Conservation (phyloP, 2,113 vertebrate genomes). For the Saccopteryx bilineata region DNA sequence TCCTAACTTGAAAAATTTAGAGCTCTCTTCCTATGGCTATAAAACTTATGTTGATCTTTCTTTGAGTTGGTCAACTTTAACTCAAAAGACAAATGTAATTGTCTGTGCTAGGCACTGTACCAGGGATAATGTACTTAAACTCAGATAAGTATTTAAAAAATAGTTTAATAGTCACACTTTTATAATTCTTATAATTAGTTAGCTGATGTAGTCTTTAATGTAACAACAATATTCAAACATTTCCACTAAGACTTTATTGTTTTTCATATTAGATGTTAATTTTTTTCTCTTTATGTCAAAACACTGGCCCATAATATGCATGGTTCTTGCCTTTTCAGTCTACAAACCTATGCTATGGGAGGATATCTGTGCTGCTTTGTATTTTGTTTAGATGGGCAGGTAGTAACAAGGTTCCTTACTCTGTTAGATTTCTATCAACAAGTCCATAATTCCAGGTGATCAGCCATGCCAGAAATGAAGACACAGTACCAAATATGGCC, state of each 20-base stretch:
- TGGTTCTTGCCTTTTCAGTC: neutral
- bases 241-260: neutral
- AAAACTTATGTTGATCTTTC: neutral
- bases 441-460: neutral
- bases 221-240: slow-evolving; percentile 23
- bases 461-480: neutral
- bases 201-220: neutral
- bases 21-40: neutral
- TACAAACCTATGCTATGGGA: neutral
- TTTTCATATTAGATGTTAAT: slow-evolving; percentile 23
- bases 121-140: neutral
- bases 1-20: slow-evolving; percentile 16
- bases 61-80: slow-evolving; percentile 33
- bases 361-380: neutral
- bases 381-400: neutral
- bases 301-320: neutral
- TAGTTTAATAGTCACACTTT: neutral
- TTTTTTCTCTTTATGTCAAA: neutral
- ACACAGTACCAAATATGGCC: neutral
- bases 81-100: neutral
- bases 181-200: slow-evolving; percentile 1
- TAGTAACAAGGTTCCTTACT: neutral
- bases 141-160: neutral
- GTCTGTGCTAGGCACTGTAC: neutral
- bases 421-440: neutral